Conservation (phyloP, 2,797 vertebrate species). For the Phoebastria nigripes region DNA sequence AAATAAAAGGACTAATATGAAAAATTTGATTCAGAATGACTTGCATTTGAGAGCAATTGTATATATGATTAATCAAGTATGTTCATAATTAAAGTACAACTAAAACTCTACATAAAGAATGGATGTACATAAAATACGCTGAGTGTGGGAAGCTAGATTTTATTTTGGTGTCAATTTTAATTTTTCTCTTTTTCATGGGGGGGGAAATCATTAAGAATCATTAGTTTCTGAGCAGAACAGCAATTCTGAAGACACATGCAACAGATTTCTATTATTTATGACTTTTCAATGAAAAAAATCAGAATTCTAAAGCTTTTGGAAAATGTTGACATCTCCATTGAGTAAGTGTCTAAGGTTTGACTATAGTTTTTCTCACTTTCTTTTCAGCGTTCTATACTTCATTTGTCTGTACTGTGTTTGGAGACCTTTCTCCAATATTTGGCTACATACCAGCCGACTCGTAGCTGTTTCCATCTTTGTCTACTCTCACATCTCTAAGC, state of each 20-base stretch:
- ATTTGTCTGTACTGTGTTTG: neutral
- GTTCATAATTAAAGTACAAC: neutral
- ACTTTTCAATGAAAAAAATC: neutral
- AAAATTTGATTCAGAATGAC: neutral
- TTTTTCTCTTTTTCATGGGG: neutral
- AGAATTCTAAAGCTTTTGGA: neutral
- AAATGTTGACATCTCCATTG: neutral
- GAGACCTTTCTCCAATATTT: neutral
- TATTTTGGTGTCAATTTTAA: neutral
- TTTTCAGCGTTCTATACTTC: slow-evolving; percentile 35
- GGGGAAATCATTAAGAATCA: neutral
- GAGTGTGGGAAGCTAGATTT: neutral
- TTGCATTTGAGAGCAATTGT: neutral
- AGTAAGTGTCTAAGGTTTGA: neutral
- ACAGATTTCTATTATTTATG: neutral
- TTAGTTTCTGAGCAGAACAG: neutral
- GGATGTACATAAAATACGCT: neutral
- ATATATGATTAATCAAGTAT: neutral
- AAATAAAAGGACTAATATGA: neutral
- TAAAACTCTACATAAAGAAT: neutral
- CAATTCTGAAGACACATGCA: neutral
- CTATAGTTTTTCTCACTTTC: neutral
- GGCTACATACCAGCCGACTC: neutral
- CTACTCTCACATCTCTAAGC: slow-evolving; percentile 24
- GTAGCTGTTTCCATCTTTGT: neutral